phyloP scores from a whole-genome alignment of 2,113 vertebrate genomes.

The Alexandromys fortis region DNA sequence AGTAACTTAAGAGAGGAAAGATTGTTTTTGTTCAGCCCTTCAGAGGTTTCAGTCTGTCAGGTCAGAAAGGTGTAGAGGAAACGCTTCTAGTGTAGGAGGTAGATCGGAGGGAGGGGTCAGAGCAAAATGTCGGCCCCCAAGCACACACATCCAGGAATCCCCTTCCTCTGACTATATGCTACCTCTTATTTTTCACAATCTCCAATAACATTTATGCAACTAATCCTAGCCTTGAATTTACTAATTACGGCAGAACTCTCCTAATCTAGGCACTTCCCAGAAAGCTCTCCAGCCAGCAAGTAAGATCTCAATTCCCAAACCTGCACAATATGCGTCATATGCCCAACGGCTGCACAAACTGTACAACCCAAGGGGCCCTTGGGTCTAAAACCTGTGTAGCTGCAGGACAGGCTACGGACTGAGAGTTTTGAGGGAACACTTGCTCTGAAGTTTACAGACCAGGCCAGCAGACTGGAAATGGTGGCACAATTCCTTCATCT shows the following conservation, averaged over 20 bases:
- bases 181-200: background rate
- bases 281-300: background rate
- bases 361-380: background rate
- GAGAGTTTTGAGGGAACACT: background rate
- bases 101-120: background rate
- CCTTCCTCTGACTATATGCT: background rate
- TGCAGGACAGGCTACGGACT: background rate
- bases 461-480: background rate
- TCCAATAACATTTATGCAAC: no score
- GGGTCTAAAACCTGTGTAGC: background rate
- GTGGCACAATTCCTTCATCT: background rate
- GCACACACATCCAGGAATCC: no score
- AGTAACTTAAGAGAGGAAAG: background rate
- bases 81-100: background rate
- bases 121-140: no score
- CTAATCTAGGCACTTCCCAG: no score
- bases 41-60: background rate
- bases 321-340: rapidly evolving
- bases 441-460: no score
- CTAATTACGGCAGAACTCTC: background rate
- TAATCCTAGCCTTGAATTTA: background rate
- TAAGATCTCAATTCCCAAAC: background rate
- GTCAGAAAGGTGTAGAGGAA: no score
- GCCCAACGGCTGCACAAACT: no score
- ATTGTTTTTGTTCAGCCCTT: background rate